Evolutionary conservation across 92 coral and sea anemone genomes (phyloP).

Genomic region (Muricea muricata): DNA sequence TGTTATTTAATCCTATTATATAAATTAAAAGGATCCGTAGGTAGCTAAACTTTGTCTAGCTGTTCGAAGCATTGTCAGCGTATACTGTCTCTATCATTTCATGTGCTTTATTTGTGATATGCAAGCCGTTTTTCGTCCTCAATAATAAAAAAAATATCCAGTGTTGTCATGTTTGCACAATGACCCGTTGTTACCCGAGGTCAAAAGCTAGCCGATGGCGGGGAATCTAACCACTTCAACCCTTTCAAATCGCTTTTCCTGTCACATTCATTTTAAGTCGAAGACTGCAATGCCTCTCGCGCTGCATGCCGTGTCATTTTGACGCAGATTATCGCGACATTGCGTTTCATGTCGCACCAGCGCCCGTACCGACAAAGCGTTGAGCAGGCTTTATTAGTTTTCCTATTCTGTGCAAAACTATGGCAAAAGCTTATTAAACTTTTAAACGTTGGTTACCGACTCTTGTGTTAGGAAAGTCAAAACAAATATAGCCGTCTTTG

Average conservation of each 20-base stretch:
- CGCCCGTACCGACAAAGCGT: constrained; percentile 34
- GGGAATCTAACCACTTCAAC: not conserved
- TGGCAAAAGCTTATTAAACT: constrained; percentile 35
- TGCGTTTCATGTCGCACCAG: not conserved
- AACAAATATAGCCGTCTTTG: constrained; percentile 41
- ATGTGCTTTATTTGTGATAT: not conserved
- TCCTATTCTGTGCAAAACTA: constrained; percentile 8
- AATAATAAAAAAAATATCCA: constrained; percentile 27
- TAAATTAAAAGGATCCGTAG: no score
- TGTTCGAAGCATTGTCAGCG: not conserved
- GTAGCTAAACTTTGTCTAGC: no score
- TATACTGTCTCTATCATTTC: not conserved
- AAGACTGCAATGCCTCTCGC: not conserved
- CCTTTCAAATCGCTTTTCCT: not conserved
- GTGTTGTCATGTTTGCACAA: constrained; percentile 24
- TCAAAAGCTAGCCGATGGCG: constrained; percentile 33
- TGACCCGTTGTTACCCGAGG: not conserved
- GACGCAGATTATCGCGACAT: constrained; percentile 4
- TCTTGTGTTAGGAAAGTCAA: constrained; percentile 27
- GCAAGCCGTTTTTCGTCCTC: no score
- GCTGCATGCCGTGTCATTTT: not conserved
- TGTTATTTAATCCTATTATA: not conserved
- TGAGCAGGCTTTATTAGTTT: constrained; percentile 11
- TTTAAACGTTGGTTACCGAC: constrained; percentile 36
- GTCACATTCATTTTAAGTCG: not conserved